Base-by-base conservation (phyloP, 2,113 vertebrate species). In the Arizona elegans region DNA sequence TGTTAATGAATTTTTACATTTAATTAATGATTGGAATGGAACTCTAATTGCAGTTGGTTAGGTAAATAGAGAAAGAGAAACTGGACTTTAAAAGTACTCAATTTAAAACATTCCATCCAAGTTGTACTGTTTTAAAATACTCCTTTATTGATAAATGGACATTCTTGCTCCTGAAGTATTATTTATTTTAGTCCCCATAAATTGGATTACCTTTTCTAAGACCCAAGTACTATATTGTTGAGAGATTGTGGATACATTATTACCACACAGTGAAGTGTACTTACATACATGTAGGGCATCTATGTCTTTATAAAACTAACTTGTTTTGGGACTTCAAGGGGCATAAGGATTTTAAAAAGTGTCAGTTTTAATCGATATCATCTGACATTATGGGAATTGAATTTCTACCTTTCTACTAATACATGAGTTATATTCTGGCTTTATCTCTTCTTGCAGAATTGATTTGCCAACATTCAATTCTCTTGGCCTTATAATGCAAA, bases 401-500 rank as follows among this genome's bases (percentile, higher is more conserved):
- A 96, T 97, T 95, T 95, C 95, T 94, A 97, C 96, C 95, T 98
- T 97, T 94, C 95, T 94, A 91, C 93, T 95, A 95, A 96, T 97
- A 95, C 93, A 96, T 97, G 96, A 93, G 96, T 94, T 96, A 91
- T 88, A 93, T 96, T 94, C 70, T 93, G 47, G 95, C 96, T 97
- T 98, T 98, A 98, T 98, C 98, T 97, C 94, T 85, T 97, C 94
- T 8, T 53, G 93, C 98, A 98, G 97, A 97, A 98, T 97, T 97
- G 97, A 98, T 98, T 98, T 95, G 96, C 97, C 90, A 54, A 96
- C 93, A 95, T 97, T 97, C 97, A 97, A 95, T 97, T 96, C 6
- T 93, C 97, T 95, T 93, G 95, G 95, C 96, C 94, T 98, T 98
- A 98, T 98, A 97, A 98, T 98, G 98, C 97, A 98, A 98, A 98